Conservation (phyloP, 2,113 vertebrate genomes). For the Laticauda laticaudata region DNA sequence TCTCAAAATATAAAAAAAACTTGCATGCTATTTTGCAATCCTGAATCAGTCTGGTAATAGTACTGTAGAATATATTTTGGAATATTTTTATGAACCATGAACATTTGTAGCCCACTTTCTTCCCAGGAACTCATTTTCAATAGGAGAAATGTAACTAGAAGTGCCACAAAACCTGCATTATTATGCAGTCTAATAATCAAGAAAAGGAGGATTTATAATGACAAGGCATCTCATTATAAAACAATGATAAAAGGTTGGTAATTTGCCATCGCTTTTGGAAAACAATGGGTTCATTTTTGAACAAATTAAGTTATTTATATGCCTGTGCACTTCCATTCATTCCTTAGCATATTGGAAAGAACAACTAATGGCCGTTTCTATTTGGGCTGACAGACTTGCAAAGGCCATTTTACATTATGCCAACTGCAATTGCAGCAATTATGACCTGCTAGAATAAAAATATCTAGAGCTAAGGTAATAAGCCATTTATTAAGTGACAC, state of each 20-base stretch:
- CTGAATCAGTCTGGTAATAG: not conserved
- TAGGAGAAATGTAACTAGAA: not conserved
- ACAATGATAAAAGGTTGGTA: not conserved
- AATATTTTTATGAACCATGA: not conserved
- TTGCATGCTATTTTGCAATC: not conserved
- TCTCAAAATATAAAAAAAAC: not conserved
- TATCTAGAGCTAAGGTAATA: not conserved
- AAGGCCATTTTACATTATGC: not conserved
- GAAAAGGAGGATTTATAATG: not conserved
- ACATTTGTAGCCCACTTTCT: not conserved
- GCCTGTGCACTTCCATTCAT: not conserved
- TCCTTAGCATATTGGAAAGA: not conserved
- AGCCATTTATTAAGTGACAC: not conserved
- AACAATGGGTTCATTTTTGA: not conserved
- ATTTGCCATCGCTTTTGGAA: not conserved
- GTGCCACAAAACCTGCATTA: not conserved
- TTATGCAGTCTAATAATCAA: not conserved
- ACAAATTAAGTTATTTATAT: not conserved
- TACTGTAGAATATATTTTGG: not conserved
- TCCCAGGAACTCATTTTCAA: not conserved
- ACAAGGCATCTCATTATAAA: not conserved
- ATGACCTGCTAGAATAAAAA: not conserved
- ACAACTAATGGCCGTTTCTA: not conserved
- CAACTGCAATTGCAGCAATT: not conserved
- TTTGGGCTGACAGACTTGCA: not conserved